Evolutionary conservation across 2,113 vertebrate genomes (phyloP), one percentile per base, ranked within the genome.

Genomic region (Myrmecophaga tridactyla): DNA sequence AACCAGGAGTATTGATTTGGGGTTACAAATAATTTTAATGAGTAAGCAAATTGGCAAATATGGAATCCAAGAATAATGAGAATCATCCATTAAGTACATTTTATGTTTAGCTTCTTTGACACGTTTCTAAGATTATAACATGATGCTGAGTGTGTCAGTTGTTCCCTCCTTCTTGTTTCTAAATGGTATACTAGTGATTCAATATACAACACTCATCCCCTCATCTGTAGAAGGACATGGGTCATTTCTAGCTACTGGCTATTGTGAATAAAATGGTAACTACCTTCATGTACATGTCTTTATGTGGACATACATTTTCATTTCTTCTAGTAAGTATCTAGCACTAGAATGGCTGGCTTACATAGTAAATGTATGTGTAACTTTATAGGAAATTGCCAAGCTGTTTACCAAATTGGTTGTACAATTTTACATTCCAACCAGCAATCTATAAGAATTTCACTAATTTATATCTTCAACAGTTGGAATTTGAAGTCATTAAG

Each of bases 91-190:
- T 58, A 92, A 67, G 39, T 65, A 46, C 36, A 76, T 95, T 39
- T 73, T 58, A 34, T 58, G 58, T 67, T 67, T 82, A 56, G n/a
- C 60, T 67, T 91, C 80, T 72, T 63, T 72, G 15, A 53, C 15
- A 31, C n/a, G 41, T 67, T 94, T 90, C 63, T 94, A 62, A 90
- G 87, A 90, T 85, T 76, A 87, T 82, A 82, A 20, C 60, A 41
- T 34, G 39, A 60, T 69, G 60, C 83, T 51, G 34, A 92, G 15
- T 27, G 6, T n/a, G n/a, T 69, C 18, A 51, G 48, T 72, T 63
- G 12, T 95, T 82, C n/a, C 34, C 15, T 76, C 27, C 60, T 67
- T 81, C 76, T 27, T 41, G n/a, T 82, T 83, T 48, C 43, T 92
- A 65, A 95, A 82, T 4, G 46, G 12, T 6, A 60, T 21, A 60